phyloP scores from a whole-genome alignment of 2,797 vertebrate species.

The Silurus aristotelis region DNA sequence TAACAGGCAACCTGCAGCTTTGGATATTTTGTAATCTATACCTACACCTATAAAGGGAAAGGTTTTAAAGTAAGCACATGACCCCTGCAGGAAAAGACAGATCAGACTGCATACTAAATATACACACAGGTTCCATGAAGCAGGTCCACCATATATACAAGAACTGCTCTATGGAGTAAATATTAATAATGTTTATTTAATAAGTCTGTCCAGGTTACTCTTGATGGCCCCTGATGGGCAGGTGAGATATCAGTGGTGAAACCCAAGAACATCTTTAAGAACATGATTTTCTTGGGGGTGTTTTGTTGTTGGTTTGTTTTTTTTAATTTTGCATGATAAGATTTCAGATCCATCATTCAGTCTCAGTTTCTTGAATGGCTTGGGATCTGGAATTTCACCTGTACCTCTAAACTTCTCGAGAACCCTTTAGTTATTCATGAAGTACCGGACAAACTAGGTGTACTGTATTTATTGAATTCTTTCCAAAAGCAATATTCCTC shows the following conservation, averaged over 20 bases:
- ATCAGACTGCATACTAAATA: conserved; percentile 7
- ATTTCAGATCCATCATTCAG: background rate
- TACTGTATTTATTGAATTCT: background rate
- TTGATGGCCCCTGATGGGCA: background rate
- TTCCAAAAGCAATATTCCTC: background rate
- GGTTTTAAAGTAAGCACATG: background rate
- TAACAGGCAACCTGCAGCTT: background rate
- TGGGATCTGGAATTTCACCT: background rate
- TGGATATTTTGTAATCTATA: background rate
- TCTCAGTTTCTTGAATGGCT: background rate
- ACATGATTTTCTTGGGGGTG: background rate
- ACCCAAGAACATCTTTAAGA: background rate
- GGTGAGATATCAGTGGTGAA: background rate
- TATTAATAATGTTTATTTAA: background rate
- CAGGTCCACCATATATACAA: too few species aligned
- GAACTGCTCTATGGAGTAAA: background rate
- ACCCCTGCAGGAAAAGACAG: background rate
- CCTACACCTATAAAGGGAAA: background rate
- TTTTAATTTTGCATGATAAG: background rate
- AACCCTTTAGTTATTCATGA: background rate
- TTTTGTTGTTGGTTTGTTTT: background rate
- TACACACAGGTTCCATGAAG: background rate
- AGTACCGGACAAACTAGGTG: background rate
- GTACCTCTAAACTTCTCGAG: background rate
- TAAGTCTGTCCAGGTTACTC: background rate